These are phyloP conservation scores for Gymnocheta viridis DNA, from an alignment of 2,888 invertebrate genomes.

Conservation along the genomic window DNA sequence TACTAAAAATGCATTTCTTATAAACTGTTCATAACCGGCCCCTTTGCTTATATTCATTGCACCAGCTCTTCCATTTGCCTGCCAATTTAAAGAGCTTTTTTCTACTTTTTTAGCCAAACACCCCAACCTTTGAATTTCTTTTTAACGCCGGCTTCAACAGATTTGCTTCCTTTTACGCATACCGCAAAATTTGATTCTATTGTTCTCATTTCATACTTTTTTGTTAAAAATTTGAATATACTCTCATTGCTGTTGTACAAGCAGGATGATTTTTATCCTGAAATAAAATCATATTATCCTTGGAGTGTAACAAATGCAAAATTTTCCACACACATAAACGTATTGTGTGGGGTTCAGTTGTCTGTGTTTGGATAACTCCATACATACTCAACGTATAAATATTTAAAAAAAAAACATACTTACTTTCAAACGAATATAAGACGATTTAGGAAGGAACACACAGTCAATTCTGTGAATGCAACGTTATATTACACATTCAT, in stretches of 20 bases:
- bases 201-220: constrained; percentile 30
- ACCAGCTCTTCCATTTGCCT: not conserved
- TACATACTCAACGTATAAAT: constrained; percentile 23
- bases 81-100: not conserved
- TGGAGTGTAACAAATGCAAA: constrained; percentile 74
- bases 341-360: constrained; percentile 59
- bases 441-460: not conserved
- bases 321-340: constrained; percentile 81
- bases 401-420: not conserved
- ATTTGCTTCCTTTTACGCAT: constrained; percentile 52
- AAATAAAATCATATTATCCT: constrained; percentile 69
- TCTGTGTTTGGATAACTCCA: constrained; percentile 6
- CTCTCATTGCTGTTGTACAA: constrained; percentile 6
- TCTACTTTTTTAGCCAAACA: constrained; percentile 12
- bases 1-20: not conserved
- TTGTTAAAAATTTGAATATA: not conserved
- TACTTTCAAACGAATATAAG: not conserved
- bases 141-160: constrained; percentile 45
- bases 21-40: not conserved
- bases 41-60: not conserved
- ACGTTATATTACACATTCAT: constrained; percentile 12
- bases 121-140: constrained; percentile 4
- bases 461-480: constrained; percentile 11
- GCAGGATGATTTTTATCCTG: constrained; percentile 61
- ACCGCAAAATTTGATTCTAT: constrained; percentile 52